Conservation (phyloP, 2,113 vertebrate species). For the Rhinogobius similis region DNA sequence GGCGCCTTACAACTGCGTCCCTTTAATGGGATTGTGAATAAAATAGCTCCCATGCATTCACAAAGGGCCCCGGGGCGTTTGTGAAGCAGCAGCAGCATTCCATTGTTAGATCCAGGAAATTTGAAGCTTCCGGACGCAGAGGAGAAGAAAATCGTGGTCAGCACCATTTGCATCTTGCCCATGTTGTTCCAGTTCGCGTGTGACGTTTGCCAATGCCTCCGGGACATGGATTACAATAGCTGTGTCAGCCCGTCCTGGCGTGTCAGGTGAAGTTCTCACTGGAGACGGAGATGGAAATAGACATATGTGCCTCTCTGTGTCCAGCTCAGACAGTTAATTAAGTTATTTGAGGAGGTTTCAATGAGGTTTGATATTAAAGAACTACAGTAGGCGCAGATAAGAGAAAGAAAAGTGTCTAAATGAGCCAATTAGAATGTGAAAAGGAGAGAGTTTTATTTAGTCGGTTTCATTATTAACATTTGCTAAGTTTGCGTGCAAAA, state of each 20-base stretch:
- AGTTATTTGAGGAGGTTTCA: background rate
- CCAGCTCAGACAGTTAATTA: background rate
- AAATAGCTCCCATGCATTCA: conserved; percentile 2
- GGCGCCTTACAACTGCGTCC: background rate
- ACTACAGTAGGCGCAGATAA: background rate
- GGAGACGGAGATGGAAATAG: conserved; percentile 13
- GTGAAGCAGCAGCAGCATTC: background rate
- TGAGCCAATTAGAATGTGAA: background rate
- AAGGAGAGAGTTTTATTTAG: background rate
- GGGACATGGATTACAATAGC: conserved; percentile 35
- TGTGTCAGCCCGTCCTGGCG: conserved; percentile 13
- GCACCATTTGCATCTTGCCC: conserved; percentile 24
- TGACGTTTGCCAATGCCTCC: conserved; percentile 22
- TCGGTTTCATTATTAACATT: background rate
- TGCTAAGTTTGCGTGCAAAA: too few relatives aligned
- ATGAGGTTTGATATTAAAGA: background rate
- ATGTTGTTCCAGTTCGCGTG: conserved; percentile 17
- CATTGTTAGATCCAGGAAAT: conserved; percentile 14
- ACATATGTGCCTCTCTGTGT: background rate
- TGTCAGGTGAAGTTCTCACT: conserved; percentile 16
- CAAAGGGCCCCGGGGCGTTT: background rate
- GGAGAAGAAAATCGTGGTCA: background rate
- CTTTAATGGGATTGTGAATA: conserved; percentile 1
- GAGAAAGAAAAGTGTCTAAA: too few relatives aligned
- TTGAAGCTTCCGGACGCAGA: background rate